Evolutionary conservation across 2,113 vertebrate genomes (phyloP).

Genomic region (Peromyscus maniculatus): DNA sequence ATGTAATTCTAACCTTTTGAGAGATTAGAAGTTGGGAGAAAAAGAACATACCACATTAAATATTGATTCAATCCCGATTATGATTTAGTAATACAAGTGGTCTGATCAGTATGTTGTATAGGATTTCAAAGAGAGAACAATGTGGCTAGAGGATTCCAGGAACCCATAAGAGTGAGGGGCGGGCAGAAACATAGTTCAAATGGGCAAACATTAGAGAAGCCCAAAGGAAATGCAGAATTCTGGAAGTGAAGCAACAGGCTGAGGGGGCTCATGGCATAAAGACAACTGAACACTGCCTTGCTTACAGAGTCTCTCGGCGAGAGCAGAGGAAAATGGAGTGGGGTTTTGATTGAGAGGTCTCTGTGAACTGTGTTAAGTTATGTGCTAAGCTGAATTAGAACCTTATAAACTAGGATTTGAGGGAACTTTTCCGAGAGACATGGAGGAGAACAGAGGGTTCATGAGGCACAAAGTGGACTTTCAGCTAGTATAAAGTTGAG

Average conservation of each 20-base stretch:
- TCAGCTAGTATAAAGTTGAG: not conserved
- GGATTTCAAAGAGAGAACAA: conserved; percentile 33
- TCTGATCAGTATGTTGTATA: not conserved
- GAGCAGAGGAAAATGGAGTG: not conserved
- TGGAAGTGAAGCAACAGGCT: not conserved
- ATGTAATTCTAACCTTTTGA: conserved; percentile 50
- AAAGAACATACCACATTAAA: conserved; percentile 43
- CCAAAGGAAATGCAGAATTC: not conserved
- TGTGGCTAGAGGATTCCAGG: not conserved
- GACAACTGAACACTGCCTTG: not conserved
- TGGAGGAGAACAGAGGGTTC: not conserved
- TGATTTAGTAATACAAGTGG: not conserved
- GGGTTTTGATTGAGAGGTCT: not conserved
- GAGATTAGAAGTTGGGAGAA: conserved; percentile 35
- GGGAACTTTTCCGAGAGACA: not conserved
- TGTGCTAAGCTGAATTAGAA: not conserved
- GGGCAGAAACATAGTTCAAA: not conserved
- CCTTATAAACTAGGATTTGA: not conserved
- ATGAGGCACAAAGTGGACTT: not conserved
- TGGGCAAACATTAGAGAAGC: not conserved
- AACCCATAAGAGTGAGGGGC: not conserved
- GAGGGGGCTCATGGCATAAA: not conserved
- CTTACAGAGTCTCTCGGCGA: not conserved
- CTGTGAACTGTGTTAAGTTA: not conserved
- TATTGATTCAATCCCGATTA: conserved; percentile 27